These are phyloP conservation scores for Macrophya alboannulata DNA, from an alignment of 2,888 invertebrate genomes.

Conservation along the genomic window DNA sequence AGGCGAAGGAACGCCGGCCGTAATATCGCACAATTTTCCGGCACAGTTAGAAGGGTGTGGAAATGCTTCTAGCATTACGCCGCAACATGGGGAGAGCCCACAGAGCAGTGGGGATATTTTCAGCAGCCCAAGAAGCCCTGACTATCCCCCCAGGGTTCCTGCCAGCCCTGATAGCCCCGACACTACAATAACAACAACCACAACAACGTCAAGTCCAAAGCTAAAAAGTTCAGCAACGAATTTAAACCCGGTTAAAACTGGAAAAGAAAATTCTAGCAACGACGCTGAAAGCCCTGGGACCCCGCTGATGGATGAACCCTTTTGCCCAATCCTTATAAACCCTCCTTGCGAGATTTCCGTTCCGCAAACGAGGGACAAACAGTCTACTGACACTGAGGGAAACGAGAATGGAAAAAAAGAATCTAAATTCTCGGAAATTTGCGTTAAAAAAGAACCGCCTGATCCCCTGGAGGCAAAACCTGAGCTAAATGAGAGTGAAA, in stretches of 20 bases:
- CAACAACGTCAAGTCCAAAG: slow-evolving; percentile 38
- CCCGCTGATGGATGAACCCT: slow-evolving; percentile 62
- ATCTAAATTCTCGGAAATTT: slow-evolving; percentile 43
- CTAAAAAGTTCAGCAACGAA: background rate
- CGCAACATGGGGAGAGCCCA: slow-evolving; percentile 75
- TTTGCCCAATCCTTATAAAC: slow-evolving; percentile 29
- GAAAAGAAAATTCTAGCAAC: slow-evolving; percentile 42
- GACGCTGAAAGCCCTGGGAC: slow-evolving; percentile 61
- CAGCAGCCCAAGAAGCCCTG: slow-evolving; percentile 77
- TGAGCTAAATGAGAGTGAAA: background rate
- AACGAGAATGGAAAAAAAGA: slow-evolving; percentile 9
- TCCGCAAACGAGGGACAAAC: background rate
- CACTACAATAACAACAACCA: slow-evolving; percentile 65
- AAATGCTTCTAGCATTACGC: slow-evolving; percentile 73
- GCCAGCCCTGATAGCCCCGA: slow-evolving; percentile 71
- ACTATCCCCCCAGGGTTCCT: slow-evolving; percentile 75
- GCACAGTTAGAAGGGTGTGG: slow-evolving; percentile 70
- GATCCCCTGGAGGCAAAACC: slow-evolving; percentile 58
- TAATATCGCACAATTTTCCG: slow-evolving; percentile 60
- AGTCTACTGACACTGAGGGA: background rate
- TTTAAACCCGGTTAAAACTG: background rate
- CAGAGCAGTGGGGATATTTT: slow-evolving; percentile 71
- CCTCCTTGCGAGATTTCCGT: background rate
- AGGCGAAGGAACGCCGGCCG: slow-evolving; percentile 61
- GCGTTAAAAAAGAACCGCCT: slow-evolving; percentile 67